A percentile compares a stretch with the other conserved stretches of the same genome.
phyloP scores from a whole-genome alignment of 2,113 vertebrate genomes.

The Silurus glanis region DNA sequence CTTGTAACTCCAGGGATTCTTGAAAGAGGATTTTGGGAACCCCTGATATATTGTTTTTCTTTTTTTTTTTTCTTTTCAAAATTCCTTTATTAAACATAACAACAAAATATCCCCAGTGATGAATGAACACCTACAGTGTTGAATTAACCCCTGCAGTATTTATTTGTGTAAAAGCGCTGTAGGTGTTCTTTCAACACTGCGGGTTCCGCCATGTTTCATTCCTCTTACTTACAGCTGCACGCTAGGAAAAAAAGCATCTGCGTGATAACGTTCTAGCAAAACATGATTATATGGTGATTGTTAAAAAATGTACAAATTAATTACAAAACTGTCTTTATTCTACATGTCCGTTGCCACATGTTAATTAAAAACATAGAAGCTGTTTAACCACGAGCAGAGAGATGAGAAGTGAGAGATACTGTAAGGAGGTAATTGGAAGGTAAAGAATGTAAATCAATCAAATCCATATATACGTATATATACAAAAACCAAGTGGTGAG shows the following conservation, averaged over 20 bases:
- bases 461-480: too few species aligned
- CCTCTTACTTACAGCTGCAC: conserved; percentile 7
- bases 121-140: conserved; percentile 22
- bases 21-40: too few species aligned
- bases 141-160: conserved; percentile 12
- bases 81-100: neutral
- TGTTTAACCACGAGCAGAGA: neutral
- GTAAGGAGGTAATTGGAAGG: neutral
- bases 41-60: too few species aligned
- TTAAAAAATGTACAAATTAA: neutral
- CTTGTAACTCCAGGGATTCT: neutral
- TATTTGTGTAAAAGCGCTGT: neutral
- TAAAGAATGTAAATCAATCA: too few species aligned
- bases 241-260: neutral
- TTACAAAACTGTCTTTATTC: neutral
- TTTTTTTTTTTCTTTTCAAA: neutral
- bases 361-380: neutral
- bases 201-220: neutral
- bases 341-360: neutral
- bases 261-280: neutral
- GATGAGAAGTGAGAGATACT: neutral
- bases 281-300: neutral
- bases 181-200: conserved; percentile 16
- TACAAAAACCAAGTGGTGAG: neutral
- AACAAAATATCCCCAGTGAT: conserved; percentile 1